Base-by-base conservation (phyloP, 2,888 invertebrate genomes). In the Hyppa rectilinea region DNA sequence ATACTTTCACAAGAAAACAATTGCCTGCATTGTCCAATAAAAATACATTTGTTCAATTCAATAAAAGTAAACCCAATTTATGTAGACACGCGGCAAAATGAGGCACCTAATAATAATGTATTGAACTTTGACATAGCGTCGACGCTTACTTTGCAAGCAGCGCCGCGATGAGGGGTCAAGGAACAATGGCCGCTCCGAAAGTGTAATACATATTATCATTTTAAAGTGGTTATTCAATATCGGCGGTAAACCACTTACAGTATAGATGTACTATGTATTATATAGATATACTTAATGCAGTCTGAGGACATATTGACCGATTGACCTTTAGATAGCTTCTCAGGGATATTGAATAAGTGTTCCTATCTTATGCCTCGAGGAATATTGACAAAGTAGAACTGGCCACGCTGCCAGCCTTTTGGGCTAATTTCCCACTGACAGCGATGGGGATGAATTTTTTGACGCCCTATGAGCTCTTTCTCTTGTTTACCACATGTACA, bases 201-300 rank as follows among this genome's bases (percentile, higher is more conserved):
- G 60, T 49, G 23, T 58, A 58, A 64, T 75, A 26, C 1, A 14
- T 38, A 49, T 60, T 60, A 64, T 60, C 36, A 63, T 52, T 73
- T 53, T 56, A 74, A 80, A 74, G 69, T 63, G 55, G 59, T 58
- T 79, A 74, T 79, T 82, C 65, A 78, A 82, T 71, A 75, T 52
- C 34, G 47, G 31, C 23, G 38, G 50, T 29, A 64, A 53, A 49
- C 59, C 52, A 60, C 60, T 47, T 61, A 58, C 43, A 20, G 40
- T 4, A 17, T 38, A 58, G 20, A 58, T 36, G 69, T 62, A 64
- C 58, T 31, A n/a, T n/a, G n/a, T n/a, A n/a, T n/a, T 53, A 60
- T 23, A 43, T 50, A 65, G 52, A 65, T 78, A 40, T 43, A 66
- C 36, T 65, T 26, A 53, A 61, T 80, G 68, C 66, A 75, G 68